Evolutionary conservation across 2,113 vertebrate genomes (phyloP).

Genomic region (Apistogramma diplotaenia): DNA sequence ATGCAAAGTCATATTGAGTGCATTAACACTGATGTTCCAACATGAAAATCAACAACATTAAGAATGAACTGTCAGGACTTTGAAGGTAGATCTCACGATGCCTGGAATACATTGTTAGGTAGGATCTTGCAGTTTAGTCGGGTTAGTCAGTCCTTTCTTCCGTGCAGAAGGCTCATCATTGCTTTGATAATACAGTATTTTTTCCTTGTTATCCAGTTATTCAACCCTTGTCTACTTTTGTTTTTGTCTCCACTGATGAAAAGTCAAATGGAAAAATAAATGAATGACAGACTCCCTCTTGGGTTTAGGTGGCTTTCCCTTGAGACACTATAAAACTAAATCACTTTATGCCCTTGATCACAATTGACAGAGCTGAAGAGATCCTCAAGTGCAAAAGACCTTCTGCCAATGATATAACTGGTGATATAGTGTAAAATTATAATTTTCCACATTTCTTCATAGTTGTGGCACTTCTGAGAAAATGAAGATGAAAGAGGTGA

Average conservation of each 20-base stretch:
- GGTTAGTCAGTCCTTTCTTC: not conserved
- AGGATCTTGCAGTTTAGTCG: not conserved
- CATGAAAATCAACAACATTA: not conserved
- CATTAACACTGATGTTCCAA: not conserved
- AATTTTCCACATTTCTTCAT: not conserved
- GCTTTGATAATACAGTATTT: not conserved
- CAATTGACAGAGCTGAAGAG: not conserved
- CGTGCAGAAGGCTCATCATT: not conserved
- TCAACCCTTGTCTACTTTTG: not conserved
- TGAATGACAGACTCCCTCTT: not conserved
- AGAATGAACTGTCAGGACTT: not conserved
- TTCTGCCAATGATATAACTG: not conserved
- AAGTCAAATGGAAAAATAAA: not conserved
- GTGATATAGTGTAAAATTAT: too few species aligned
- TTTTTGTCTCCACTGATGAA: not conserved
- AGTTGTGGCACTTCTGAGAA: conserved; percentile 51
- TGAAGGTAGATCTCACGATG: not conserved
- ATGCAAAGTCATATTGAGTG: not conserved
- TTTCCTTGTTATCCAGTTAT: not conserved
- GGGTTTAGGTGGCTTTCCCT: not conserved
- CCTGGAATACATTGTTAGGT: not conserved
- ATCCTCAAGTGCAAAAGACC: not conserved
- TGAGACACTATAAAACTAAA: not conserved
- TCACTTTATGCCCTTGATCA: not conserved
- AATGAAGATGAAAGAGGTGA: conserved; percentile 85